These are phyloP conservation scores for Anagyrus pseudococci DNA, from an alignment of 2,888 invertebrate genomes.

Conservation along the genomic window DNA sequence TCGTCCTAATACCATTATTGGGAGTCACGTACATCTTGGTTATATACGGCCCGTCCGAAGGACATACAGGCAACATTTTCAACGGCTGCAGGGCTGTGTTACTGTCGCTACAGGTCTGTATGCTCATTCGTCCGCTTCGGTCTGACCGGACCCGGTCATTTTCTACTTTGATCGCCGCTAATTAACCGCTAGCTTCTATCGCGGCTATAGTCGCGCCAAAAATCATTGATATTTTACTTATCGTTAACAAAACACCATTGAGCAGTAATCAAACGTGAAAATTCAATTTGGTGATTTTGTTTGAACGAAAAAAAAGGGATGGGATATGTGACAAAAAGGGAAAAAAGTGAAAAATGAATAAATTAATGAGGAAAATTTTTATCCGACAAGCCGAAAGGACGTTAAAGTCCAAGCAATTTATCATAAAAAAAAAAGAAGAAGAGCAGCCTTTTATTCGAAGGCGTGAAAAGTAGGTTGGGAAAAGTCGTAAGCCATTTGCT, in stretches of 20 bases:
- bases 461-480: no score
- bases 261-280: no score
- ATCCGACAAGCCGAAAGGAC: not conserved
- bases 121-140: not conserved
- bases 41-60: slow-evolving; percentile 80
- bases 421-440: no score
- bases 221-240: no score
- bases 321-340: not conserved
- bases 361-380: not conserved
- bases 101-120: slow-evolving; percentile 85
- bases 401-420: no score
- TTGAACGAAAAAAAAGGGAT: not conserved
- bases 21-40: slow-evolving; percentile 91
- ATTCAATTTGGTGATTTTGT: no score
- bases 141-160: not conserved
- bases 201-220: not conserved
- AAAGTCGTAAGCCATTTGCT: no score
- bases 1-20: slow-evolving; percentile 91
- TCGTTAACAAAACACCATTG: no score
- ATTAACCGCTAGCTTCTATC: not conserved
- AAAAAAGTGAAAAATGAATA: not conserved
- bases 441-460: no score
- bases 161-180: no score
- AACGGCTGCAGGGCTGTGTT: slow-evolving; percentile 81
- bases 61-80: slow-evolving; percentile 77